phyloP scores from a whole-genome alignment of 2,113 vertebrate genomes.

The Sander lucioperca region DNA sequence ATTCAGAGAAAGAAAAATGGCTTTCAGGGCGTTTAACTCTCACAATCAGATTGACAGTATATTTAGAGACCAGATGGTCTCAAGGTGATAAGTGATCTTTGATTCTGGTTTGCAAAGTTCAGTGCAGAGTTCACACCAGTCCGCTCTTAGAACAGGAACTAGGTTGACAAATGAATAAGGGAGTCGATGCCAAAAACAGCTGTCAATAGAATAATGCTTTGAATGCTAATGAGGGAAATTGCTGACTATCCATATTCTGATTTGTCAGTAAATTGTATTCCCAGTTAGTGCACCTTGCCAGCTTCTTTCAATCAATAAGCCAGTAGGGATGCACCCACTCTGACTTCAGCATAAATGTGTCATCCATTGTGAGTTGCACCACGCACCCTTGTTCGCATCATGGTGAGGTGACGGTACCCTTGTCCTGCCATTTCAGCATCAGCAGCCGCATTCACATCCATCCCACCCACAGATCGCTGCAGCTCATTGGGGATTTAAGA shows the following conservation, averaged over 20 bases:
- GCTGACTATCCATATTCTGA: conserved; percentile 74
- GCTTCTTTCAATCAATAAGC: conserved; percentile 70
- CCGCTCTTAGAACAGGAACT: conserved; percentile 5
- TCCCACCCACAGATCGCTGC: conserved; percentile 36
- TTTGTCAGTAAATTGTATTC: conserved; percentile 68
- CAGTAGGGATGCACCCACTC: conserved; percentile 44
- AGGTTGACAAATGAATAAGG: conserved; percentile 29
- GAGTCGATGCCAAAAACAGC: conserved; percentile 46
- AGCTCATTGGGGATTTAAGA: conserved; percentile 56
- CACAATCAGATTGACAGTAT: not conserved
- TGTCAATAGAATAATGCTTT: conserved; percentile 61
- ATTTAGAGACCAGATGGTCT: conserved; percentile 5
- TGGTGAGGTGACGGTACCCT: conserved; percentile 64
- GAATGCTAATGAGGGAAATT: conserved; percentile 72
- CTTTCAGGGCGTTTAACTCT: not conserved
- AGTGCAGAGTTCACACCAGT: conserved; percentile 28
- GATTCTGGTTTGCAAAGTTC: conserved; percentile 28
- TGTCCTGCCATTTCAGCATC: conserved; percentile 65
- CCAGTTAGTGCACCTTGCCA: conserved; percentile 60
- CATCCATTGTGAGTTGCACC: conserved; percentile 51
- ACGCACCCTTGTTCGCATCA: conserved; percentile 47
- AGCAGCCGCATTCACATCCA: conserved; percentile 53
- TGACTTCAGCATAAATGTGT: conserved; percentile 74
- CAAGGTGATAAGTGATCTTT: conserved; percentile 10
- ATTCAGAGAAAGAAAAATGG: not conserved